phyloP scores from a whole-genome alignment of 2,797 vertebrate genomes.

The Glyptemys insculpta region DNA sequence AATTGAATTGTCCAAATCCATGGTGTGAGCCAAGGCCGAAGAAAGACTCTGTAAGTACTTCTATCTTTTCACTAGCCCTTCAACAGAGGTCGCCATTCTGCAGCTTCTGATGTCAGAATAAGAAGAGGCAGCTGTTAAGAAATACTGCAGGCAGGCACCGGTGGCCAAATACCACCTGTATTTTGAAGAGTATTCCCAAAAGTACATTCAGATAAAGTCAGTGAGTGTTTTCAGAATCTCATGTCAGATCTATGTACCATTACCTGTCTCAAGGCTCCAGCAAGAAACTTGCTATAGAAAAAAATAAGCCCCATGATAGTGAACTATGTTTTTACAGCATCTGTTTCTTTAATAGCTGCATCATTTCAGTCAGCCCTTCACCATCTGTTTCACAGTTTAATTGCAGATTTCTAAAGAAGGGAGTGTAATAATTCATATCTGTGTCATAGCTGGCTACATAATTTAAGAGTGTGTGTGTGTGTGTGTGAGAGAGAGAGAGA shows the following conservation, averaged over 20 bases:
- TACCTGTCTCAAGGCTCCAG: not conserved
- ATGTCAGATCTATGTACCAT: not conserved
- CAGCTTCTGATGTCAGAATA: not conserved
- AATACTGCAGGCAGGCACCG: not conserved
- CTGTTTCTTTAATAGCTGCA: not conserved
- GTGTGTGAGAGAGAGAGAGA: too few species aligned
- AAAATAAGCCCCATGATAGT: not conserved
- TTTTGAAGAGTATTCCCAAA: not conserved
- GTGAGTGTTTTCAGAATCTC: not conserved
- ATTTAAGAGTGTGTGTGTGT: not conserved
- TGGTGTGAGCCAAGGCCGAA: not conserved
- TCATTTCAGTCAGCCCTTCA: not conserved
- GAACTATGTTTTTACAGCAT: not conserved
- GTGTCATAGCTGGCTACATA: fast-evolving
- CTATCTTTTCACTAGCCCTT: fast-evolving
- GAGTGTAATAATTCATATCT: not conserved
- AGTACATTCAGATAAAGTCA: fast-evolving
- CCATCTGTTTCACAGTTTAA: not conserved
- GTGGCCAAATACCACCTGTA: not conserved
- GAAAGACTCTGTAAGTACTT: not conserved
- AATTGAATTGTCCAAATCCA: not conserved
- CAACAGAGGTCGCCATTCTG: fast-evolving
- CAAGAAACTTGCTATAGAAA: not conserved
- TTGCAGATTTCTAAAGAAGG: fast-evolving
- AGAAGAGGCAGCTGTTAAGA: not conserved